Percentiles rank a stretch among this genome's conserved stretches.
Conservation (phyloP, 1,140 invertebrate genomes). For the Heliconius congener region DNA sequence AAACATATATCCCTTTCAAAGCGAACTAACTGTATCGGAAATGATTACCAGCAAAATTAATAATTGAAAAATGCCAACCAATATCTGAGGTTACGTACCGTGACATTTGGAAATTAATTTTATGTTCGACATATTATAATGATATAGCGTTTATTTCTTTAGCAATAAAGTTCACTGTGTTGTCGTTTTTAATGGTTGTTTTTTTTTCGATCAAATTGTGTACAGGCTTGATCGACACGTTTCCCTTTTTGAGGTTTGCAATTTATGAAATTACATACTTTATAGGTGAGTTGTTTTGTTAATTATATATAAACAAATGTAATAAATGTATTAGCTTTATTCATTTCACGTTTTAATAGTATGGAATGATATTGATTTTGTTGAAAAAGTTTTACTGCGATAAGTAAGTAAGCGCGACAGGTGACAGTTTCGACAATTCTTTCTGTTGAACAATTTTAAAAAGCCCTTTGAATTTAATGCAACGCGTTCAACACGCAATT, state of each 20-base stretch:
- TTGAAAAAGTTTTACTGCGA: not conserved
- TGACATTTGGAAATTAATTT: slow-evolving; percentile 48
- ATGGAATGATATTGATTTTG: not conserved
- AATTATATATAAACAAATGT: slow-evolving; percentile 10
- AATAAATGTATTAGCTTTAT: not conserved
- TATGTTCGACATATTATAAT: not conserved
- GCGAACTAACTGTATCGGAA: slow-evolving; percentile 46
- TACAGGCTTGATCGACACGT: slow-evolving; percentile 6
- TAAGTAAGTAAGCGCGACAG: too few relatives aligned
- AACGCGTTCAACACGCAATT: too few relatives aligned
- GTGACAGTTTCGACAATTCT: too few relatives aligned
- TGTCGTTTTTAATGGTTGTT: not conserved
- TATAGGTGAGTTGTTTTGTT: not conserved
- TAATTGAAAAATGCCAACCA: slow-evolving; percentile 55
- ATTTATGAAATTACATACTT: slow-evolving; percentile 8
- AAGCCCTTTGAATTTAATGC: too few relatives aligned
- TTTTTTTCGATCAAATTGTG: not conserved
- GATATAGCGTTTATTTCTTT: not conserved
- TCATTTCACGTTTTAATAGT: not conserved
- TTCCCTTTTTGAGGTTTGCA: slow-evolving; percentile 11
- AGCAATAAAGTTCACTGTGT: not conserved
- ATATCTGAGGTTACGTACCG: slow-evolving; percentile 42
- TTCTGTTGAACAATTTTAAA: too few relatives aligned
- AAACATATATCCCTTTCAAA: slow-evolving; percentile 12
- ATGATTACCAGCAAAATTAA: slow-evolving; percentile 55